A percentile compares a stretch with the other conserved stretches of the same genome.
Evolutionary conservation across 2,888 invertebrate genomes (phyloP).

Genomic region (Lysandra coridon): DNA sequence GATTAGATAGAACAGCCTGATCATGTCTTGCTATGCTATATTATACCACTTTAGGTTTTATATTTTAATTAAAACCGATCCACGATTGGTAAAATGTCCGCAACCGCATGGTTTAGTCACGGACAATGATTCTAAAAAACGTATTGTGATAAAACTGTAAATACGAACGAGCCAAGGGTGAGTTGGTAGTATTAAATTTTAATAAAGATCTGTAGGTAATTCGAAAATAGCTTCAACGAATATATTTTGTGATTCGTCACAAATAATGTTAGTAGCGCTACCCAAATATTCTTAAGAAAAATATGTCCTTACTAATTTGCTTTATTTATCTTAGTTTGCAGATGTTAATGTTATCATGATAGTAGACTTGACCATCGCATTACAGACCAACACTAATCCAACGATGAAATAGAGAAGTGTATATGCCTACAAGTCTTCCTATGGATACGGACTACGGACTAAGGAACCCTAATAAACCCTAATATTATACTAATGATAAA

Average conservation of each 20-base stretch:
- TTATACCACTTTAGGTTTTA: neutral
- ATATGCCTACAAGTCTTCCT: neutral
- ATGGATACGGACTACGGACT: neutral
- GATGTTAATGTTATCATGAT: too few relatives aligned
- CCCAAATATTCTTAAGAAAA: too few relatives aligned
- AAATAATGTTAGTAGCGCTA: too few relatives aligned
- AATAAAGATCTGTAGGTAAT: too few relatives aligned
- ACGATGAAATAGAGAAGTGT: neutral
- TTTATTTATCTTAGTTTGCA: too few relatives aligned
- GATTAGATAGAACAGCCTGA: neutral
- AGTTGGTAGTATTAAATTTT: neutral
- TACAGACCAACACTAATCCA: neutral
- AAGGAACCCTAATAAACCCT: neutral
- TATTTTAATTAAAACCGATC: neutral
- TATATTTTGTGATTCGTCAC: too few relatives aligned
- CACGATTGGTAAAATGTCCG: neutral
- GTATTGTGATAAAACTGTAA: neutral
- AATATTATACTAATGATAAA: conserved; percentile 1
- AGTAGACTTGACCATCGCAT: too few relatives aligned
- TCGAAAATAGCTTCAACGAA: too few relatives aligned
- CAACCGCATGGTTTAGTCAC: neutral
- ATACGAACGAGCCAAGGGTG: neutral
- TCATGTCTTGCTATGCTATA: neutral
- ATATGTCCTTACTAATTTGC: too few relatives aligned
- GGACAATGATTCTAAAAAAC: neutral